Percentiles rank a stretch among this genome's conserved stretches.
Conservation (phyloP, 2,797 vertebrate genomes). For the Heliangelus exortis region DNA sequence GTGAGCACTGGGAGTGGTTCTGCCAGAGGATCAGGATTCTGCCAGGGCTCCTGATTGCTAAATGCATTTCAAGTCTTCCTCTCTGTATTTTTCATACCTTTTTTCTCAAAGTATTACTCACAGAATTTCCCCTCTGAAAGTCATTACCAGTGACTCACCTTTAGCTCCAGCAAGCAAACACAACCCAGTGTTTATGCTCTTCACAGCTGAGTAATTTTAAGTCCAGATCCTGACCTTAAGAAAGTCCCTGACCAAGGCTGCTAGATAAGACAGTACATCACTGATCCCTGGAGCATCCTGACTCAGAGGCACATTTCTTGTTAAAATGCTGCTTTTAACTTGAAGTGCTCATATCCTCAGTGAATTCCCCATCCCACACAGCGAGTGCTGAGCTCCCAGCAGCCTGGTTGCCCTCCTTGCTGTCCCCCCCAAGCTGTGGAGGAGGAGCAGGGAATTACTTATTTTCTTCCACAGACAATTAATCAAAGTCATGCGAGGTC, state of each 20-base stretch:
- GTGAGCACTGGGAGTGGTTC: rapidly evolving
- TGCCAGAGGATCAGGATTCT: background rate
- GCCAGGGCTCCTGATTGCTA: background rate
- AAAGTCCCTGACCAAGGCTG: slow-evolving; percentile 35
- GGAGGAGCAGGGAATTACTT: background rate
- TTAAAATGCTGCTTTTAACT: slow-evolving; percentile 47
- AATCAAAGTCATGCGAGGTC: background rate
- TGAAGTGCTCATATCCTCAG: background rate
- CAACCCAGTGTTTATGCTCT: slow-evolving; percentile 58
- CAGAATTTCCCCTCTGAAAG: slow-evolving; percentile 63
- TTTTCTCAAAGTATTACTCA: slow-evolving; percentile 59
- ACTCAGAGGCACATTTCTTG: slow-evolving; percentile 59
- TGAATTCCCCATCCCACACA: background rate
- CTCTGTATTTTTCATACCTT: slow-evolving; percentile 45
- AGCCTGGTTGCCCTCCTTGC: background rate
- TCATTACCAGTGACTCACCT: slow-evolving; percentile 64
- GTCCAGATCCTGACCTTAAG: slow-evolving; percentile 58
- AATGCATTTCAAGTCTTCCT: background rate
- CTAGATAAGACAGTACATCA: slow-evolving; percentile 28
- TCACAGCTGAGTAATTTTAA: slow-evolving; percentile 56
- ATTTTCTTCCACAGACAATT: background rate
- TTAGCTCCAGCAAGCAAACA: slow-evolving; percentile 36
- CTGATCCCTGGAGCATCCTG: slow-evolving; percentile 21
- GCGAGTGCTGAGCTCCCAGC: background rate
- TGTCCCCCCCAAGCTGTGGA: background rate